Base-by-base conservation (phyloP, 2,797 vertebrate species). In the Scomberomorus guttatus region DNA sequence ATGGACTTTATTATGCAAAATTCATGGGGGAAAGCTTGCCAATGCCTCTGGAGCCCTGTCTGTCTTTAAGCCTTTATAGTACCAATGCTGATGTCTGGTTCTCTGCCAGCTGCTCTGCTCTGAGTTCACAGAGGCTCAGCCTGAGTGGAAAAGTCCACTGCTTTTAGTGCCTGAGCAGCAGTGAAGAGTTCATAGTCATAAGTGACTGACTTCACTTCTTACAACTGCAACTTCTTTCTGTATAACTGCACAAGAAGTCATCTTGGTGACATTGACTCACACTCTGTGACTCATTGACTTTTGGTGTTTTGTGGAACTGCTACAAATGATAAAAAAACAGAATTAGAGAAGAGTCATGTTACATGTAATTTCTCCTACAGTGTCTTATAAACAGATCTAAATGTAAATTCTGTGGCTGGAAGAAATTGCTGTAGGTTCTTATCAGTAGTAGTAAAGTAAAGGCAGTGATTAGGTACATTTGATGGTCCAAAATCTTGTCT, bases 121-220 rank as follows among this genome's bases (percentile, higher is more conserved):
- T 72, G 81, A 82, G 84, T 82, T 89, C 83, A 89, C 72, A 74
- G 70, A 83, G 86, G 72, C 85, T 85, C 77, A 68, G 74, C 73
- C 89, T 84, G 79, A 83, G 86, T 90, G 84, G 72, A 91, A 89
- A 92, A 84, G 89, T 90, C 83, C 84, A 86, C 71, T 25, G 57
- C 75, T 80, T 81, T 87, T 34, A 86, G 58, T 74, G 71, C 62
- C 78, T 61, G 48, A 69, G 80, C 69, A 66, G 81, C 80, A 82
- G 22, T 82, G 71, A 79, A 56, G 68, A 80, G 83, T 83, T 89
- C 77, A 86, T n/a, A 72, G 84, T 75, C 64, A 69, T 61, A 70
- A 67, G 70, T 67, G 77, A 65, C 76, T 48, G 61, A 76, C 32
- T 72, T 57, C 42, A 74, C 56, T 42, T 60, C 50, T 75, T 34